phyloP scores from a whole-genome alignment of 1,140 invertebrate species.

The Macrotrachela quadricornifera region DNA sequence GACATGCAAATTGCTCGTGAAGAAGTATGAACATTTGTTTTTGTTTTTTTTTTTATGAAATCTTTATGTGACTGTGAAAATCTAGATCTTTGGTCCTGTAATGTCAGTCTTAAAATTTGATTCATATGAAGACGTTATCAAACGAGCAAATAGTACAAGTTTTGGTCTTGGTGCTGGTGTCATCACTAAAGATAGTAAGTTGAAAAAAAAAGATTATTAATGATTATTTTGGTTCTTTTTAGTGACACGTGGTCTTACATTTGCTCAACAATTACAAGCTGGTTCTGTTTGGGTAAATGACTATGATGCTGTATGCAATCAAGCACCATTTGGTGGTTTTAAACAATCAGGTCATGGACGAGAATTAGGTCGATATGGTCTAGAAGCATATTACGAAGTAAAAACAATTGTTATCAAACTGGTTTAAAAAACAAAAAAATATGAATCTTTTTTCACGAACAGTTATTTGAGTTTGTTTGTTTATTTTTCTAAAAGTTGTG shows the following conservation, averaged over 20 bases:
- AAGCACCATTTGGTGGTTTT: slow-evolving; percentile 64
- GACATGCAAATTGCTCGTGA: slow-evolving; percentile 73
- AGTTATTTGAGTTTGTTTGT: too few relatives aligned
- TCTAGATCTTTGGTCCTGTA: slow-evolving; percentile 64
- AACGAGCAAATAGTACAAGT: slow-evolving; percentile 51
- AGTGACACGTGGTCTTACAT: neutral
- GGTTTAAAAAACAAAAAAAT: too few relatives aligned
- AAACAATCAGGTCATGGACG: slow-evolving; percentile 66
- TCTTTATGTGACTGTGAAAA: too few relatives aligned
- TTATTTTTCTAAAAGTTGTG: too few relatives aligned
- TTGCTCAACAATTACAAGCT: slow-evolving; percentile 4
- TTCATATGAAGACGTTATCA: slow-evolving; percentile 55
- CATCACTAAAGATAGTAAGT: slow-evolving; percentile 50
- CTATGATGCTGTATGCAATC: slow-evolving; percentile 46
- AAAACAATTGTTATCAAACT: slow-evolving; percentile 35
- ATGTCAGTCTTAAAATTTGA: slow-evolving; percentile 79
- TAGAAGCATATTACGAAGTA: slow-evolving; percentile 69
- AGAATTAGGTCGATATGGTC: slow-evolving; percentile 66
- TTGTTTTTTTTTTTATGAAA: too few relatives aligned
- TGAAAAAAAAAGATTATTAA: too few relatives aligned
- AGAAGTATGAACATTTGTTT: too few relatives aligned
- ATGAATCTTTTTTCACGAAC: too few relatives aligned
- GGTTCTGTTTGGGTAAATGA: slow-evolving; percentile 49
- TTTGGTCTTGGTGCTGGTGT: slow-evolving; percentile 77
- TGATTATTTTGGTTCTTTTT: too few relatives aligned